phyloP scores from a whole-genome alignment of 2,113 vertebrate species.

The Calidris pygmaea region DNA sequence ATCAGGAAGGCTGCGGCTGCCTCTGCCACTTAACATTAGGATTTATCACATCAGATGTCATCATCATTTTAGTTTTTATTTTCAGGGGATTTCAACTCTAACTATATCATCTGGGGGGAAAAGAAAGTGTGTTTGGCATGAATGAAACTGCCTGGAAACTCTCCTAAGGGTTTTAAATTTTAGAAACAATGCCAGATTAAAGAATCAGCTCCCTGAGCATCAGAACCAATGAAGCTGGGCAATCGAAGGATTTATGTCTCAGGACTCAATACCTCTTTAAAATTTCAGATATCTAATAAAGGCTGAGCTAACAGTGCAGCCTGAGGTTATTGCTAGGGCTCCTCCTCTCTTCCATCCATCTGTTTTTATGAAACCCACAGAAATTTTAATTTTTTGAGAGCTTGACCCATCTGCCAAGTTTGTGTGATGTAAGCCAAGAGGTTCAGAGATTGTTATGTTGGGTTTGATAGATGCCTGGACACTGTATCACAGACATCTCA shows the following conservation, averaged over 20 bases:
- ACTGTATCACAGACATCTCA: not conserved
- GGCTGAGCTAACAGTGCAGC: not conserved
- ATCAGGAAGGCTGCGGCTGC: constrained; percentile 18
- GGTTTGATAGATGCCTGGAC: not conserved
- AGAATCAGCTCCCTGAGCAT: not conserved
- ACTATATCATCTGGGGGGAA: not conserved
- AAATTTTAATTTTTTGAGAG: not conserved
- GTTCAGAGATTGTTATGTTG: not conserved
- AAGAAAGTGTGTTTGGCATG: not conserved
- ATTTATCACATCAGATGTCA: constrained; percentile 59
- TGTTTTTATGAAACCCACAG: not conserved
- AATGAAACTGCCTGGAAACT: constrained; percentile 25
- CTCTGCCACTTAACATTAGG: constrained; percentile 54
- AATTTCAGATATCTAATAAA: not conserved
- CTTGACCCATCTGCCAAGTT: not conserved
- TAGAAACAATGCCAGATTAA: constrained; percentile 34
- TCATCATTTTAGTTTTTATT: constrained; percentile 33
- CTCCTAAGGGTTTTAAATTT: constrained; percentile 18
- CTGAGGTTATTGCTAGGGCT: not conserved
- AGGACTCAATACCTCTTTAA: not conserved
- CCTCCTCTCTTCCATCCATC: not conserved
- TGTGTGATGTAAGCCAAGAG: not conserved
- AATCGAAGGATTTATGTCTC: not conserved
- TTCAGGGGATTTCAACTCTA: constrained; percentile 15
- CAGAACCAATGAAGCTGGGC: not conserved